Conservation (phyloP, 2,888 invertebrate species). For the Coelinius sp. region DNA sequence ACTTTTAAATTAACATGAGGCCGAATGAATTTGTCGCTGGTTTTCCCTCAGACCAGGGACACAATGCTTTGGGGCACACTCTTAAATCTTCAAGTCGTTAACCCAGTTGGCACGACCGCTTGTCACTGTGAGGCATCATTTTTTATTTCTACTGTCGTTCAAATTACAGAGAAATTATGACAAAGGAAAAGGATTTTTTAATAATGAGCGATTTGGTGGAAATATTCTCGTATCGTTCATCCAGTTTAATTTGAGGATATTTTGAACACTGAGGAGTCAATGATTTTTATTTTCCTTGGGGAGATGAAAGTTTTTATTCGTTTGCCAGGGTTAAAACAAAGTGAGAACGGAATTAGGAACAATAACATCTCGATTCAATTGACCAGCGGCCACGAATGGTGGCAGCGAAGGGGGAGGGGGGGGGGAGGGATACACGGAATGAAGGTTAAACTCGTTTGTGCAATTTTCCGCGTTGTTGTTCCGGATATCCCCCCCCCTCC, state of each 20-base stretch:
- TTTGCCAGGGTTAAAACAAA: neutral
- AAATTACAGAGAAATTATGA: conserved; percentile 7
- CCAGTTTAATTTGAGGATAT: too few relatives aligned
- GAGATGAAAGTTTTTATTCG: neutral
- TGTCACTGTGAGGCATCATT: conserved; percentile 20
- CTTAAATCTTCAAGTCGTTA: conserved; percentile 40
- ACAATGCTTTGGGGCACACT: conserved; percentile 22
- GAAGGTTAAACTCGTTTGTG: conserved; percentile 16
- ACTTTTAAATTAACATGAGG: neutral
- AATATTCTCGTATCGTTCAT: neutral
- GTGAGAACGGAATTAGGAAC: conserved; percentile 14
- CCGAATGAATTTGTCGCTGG: conserved; percentile 6
- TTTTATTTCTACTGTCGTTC: neutral
- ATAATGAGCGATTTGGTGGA: neutral
- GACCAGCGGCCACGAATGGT: neutral
- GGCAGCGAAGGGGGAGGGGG: neutral
- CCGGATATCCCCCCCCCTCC: neutral
- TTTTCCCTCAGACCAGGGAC: conserved; percentile 13
- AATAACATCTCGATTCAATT: conserved; percentile 1
- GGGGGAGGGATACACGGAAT: neutral
- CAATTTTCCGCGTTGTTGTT: conserved; percentile 14
- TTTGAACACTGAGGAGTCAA: neutral
- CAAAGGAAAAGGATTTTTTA: neutral
- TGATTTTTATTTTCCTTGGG: neutral
- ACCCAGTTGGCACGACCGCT: conserved; percentile 39